Evolutionary conservation across 2,888 invertebrate genomes (phyloP), one percentile per base, ranked within the genome.

Genomic region (Xestobium rufovillosum): DNA sequence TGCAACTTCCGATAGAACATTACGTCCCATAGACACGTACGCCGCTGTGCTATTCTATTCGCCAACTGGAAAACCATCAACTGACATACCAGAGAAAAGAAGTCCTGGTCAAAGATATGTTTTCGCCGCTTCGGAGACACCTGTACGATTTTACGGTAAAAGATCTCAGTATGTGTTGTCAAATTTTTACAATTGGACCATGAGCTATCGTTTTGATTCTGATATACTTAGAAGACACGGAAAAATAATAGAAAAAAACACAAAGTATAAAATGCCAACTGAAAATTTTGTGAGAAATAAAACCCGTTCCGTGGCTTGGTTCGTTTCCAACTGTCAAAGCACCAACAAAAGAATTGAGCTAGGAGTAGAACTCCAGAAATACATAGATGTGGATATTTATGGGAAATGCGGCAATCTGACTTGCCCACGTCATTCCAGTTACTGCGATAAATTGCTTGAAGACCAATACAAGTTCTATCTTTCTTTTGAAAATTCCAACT

Each of bases 301-400:
- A 50, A 61, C 49, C 1, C 74, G 61, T 65, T 70, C 64, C 62
- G 76, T 61, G 36, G 67, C 69, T 3, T 76, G 75, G 76, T 69
- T 75, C 45, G 71, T 72, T 3, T 74, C 73, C 14, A 69, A 74
- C 45, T 76, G 75, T 45, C 10, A 55, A 2, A 65, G 70, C 1
- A 42, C 56, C 3, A 71, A 72, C 38, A 50, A 56, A 10, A 61
- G 76, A 10, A 65, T 68, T 39, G 31, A 56, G 4, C 57, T 71
- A 36, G 67, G 65, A 4, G 38, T 56, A 34, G 72, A 70, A 41
- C 56, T 85, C 27, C 62, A 68, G 30, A 68, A 70, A 41, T 62
- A 72, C 53, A 70, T 83, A n/a, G 47, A 63, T 2, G 70, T 81
- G 9, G 78, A 80, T 53, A 66, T 80, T 12, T 80, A 68, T 51